These are phyloP conservation scores for Oreochromis mossambicus DNA, from an alignment of 2,797 vertebrate species.

Conservation along the genomic window DNA sequence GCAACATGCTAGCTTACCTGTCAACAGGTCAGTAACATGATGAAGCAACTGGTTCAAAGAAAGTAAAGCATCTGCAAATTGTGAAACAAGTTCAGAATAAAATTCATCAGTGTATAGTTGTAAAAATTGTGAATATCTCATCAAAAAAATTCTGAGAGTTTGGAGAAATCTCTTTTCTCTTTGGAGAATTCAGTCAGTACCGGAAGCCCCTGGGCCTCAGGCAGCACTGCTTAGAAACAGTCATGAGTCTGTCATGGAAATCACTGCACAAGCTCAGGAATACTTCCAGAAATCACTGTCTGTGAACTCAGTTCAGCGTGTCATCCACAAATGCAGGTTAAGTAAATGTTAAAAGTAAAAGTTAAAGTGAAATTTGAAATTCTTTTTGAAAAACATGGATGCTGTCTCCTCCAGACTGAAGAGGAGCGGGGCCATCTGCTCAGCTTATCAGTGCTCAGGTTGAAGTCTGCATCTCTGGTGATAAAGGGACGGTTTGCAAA, in stretches of 20 bases:
- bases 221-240: neutral
- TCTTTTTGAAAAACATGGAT: neutral
- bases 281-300: neutral
- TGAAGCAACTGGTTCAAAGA: neutral
- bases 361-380: neutral
- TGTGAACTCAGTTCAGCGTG: neutral
- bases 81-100: neutral
- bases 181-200: neutral
- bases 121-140: neutral
- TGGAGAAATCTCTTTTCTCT: neutral
- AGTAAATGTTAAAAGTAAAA: neutral
- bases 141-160: neutral
- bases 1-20: neutral
- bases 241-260: neutral
- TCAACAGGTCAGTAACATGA: neutral
- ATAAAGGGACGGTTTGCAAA: rapidly evolving
- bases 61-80: neutral
- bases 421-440: neutral
- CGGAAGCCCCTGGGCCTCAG: neutral
- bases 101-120: neutral
- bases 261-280: neutral
- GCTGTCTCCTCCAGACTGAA: neutral
- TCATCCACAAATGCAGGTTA: neutral
- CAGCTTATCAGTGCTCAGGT: neutral
- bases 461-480: neutral